Conservation (phyloP, 1,140 invertebrate genomes). For the Drosophila mayri region DNA sequence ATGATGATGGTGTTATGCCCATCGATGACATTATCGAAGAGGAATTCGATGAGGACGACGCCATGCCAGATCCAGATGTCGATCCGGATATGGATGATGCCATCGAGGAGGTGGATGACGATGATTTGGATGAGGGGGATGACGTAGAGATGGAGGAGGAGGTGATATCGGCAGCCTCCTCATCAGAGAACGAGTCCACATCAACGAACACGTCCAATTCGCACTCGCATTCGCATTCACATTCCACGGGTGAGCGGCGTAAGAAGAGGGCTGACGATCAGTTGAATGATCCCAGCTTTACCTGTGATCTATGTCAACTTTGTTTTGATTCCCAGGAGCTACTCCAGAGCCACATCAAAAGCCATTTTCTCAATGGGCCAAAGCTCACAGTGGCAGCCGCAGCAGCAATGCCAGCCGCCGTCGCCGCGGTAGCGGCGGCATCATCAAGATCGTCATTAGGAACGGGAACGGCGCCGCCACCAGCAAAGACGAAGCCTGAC, state of each 20-base stretch:
- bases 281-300: slow-evolving; percentile 68
- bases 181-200: slow-evolving; percentile 65
- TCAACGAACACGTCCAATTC: slow-evolving; percentile 57
- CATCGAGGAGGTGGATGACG: slow-evolving; percentile 43
- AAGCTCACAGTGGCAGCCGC: slow-evolving; percentile 15
- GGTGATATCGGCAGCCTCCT: slow-evolving; percentile 46
- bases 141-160: slow-evolving; percentile 18
- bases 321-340: slow-evolving; percentile 82
- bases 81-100: slow-evolving; percentile 33
- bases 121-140: slow-evolving; percentile 30
- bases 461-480: not conserved
- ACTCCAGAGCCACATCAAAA: slow-evolving; percentile 82
- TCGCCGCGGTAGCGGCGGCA: not conserved
- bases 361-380: slow-evolving; percentile 82
- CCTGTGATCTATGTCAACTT: slow-evolving; percentile 84
- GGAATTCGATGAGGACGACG: slow-evolving; percentile 50
- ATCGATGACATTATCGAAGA: slow-evolving; percentile 70
- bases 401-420: no score
- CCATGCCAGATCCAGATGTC: slow-evolving; percentile 18
- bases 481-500: slow-evolving; percentile 24
- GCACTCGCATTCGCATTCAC: slow-evolving; percentile 59
- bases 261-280: slow-evolving; percentile 59
- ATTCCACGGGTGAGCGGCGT: slow-evolving; percentile 76
- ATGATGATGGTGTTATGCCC: slow-evolving; percentile 36
- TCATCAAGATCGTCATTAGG: not conserved